Conservation (phyloP, 2,888 invertebrate species). For the Orthosia gracilis region DNA sequence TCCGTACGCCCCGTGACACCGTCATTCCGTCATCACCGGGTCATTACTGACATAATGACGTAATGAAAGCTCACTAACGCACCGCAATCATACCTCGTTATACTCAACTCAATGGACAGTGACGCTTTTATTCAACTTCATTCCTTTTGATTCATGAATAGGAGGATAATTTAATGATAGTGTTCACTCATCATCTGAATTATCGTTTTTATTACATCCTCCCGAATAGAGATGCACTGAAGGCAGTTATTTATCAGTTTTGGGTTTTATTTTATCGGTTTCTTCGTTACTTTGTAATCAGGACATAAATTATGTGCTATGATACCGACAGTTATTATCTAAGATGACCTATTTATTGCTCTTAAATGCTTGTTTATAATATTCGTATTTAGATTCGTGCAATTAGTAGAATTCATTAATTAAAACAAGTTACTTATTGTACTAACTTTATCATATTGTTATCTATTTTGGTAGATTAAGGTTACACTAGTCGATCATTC, state of each 20-base stretch:
- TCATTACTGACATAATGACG: conserved; percentile 77
- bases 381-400: conserved; percentile 16
- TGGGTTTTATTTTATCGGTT: conserved; percentile 22
- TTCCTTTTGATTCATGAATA: conserved; percentile 65
- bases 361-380: conserved; percentile 31
- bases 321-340: conserved; percentile 2
- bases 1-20: conserved; percentile 28
- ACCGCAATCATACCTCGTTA: conserved; percentile 76
- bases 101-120: conserved; percentile 66
- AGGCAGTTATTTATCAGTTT: conserved; percentile 27
- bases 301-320: conserved; percentile 23
- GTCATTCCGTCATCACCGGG: conserved; percentile 62
- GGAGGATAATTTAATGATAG: conserved; percentile 65
- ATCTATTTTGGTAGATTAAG: conserved; percentile 24
- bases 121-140: conserved; percentile 65
- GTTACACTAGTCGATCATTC: too few species aligned
- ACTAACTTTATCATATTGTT: background rate
- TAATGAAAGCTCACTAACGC: conserved; percentile 74
- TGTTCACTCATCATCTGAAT: conserved; percentile 43
- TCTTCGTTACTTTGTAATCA: conserved; percentile 4
- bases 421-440: conserved; percentile 6
- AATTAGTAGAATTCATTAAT: conserved; percentile 39
- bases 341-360: conserved; percentile 20
- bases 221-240: conserved; percentile 16
- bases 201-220: conserved; percentile 61